phyloP scores from a whole-genome alignment of 2,888 invertebrate species.

The Chloromyia formosa region DNA sequence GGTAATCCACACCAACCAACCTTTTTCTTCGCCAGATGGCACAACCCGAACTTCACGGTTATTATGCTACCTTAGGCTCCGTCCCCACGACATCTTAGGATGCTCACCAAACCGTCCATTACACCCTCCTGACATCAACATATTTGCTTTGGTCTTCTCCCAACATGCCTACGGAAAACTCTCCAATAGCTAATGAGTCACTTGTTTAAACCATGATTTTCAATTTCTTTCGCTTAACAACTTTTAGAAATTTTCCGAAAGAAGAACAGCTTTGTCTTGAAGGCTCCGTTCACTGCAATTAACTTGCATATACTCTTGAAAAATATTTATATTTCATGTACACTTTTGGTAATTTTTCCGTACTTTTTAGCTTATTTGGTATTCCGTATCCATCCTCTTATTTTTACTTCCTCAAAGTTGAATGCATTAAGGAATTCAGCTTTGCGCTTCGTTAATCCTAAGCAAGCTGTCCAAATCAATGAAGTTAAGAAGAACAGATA shows the following conservation, averaged over 20 bases:
- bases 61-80: too few species aligned
- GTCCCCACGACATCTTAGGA: too few species aligned
- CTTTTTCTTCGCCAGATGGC: too few species aligned
- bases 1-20: too few species aligned
- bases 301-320: background rate
- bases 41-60: too few species aligned
- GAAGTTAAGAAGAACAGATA: background rate
- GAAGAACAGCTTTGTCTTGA: too few species aligned
- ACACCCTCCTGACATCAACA: too few species aligned
- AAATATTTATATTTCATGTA: constrained; percentile 2
- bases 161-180: too few species aligned
- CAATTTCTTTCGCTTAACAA: constrained; percentile 12
- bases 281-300: background rate
- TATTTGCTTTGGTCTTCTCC: too few species aligned
- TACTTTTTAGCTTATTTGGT: background rate
- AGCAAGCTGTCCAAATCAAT: constrained; percentile 19
- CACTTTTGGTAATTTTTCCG: background rate
- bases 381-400: background rate
- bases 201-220: constrained; percentile 1
- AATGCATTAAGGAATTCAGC: constrained; percentile 2
- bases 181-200: constrained; percentile 3
- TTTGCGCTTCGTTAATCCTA: constrained; percentile 23
- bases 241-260: background rate
- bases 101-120: too few species aligned
- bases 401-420: too few species aligned